Evolutionary conservation across 2,797 vertebrate species (phyloP).

Genomic region (Xerus rutilus): DNA sequence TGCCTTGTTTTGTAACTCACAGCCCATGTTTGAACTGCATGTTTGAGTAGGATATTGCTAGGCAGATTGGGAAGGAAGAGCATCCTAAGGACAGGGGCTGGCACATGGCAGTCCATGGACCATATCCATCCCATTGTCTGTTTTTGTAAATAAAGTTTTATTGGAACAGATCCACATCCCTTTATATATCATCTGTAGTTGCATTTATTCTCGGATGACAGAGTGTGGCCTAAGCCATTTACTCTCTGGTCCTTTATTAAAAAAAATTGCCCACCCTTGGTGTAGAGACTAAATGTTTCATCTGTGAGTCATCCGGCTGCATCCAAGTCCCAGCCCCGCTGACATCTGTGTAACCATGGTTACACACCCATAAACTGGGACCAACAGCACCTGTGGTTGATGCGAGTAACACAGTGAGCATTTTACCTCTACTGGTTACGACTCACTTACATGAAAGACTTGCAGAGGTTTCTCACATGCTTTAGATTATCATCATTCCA

Average conservation of each 20-base stretch:
- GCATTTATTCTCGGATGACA: not conserved
- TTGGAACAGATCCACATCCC: not conserved
- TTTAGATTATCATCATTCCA: not conserved
- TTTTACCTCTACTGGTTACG: not conserved
- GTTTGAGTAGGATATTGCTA: not conserved
- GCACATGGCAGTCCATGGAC: not conserved
- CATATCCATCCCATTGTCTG: not conserved
- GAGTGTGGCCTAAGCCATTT: not conserved
- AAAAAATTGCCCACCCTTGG: not conserved
- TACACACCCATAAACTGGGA: not conserved
- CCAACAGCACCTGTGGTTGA: not conserved
- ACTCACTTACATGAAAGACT: slow-evolving; percentile 1
- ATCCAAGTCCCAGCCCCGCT: not conserved
- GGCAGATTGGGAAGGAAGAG: not conserved
- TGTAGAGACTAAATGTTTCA: not conserved
- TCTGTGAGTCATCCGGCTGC: not conserved
- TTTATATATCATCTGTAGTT: not conserved
- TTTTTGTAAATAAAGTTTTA: slow-evolving; percentile 29
- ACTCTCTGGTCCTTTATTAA: not conserved
- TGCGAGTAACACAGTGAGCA: not conserved
- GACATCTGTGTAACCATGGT: not conserved
- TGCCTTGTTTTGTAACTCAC: not conserved
- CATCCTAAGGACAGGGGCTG: not conserved
- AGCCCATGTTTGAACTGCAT: not conserved
- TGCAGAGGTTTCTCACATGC: not conserved